These are phyloP conservation scores for Meriones psammophilus DNA, from an alignment of 2,797 vertebrate genomes.

Conservation along the genomic window DNA sequence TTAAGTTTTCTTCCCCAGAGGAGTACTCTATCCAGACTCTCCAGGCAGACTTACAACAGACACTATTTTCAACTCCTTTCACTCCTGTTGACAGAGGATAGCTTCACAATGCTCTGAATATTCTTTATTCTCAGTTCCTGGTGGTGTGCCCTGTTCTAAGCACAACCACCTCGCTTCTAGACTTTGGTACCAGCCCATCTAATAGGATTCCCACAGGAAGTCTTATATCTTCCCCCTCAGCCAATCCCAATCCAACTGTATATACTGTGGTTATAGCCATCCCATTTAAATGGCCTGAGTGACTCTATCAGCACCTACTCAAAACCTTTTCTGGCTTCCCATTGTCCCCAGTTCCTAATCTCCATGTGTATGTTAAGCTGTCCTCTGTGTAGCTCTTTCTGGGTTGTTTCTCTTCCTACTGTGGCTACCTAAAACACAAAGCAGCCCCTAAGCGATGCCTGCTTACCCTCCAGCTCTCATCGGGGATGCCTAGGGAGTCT, in stretches of 20 bases:
- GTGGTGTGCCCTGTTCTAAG: fast-evolving
- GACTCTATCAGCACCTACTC: not conserved
- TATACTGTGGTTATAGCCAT: not conserved
- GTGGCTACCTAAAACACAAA: not conserved
- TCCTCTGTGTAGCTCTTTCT: not conserved
- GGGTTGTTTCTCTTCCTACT: not conserved
- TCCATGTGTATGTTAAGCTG: not conserved
- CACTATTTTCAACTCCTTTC: not conserved
- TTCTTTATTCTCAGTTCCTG: not conserved
- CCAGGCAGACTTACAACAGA: not conserved
- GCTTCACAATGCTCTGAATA: not conserved
- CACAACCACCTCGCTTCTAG: not conserved
- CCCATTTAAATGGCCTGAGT: not conserved
- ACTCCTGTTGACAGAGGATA: not conserved
- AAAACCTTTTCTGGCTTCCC: not conserved
- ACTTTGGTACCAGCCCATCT: not conserved
- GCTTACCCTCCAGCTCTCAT: not conserved
- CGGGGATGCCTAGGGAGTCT: not conserved
- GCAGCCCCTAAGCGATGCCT: not conserved
- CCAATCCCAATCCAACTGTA: not conserved
- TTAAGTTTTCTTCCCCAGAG: not conserved
- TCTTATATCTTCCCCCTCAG: not conserved
- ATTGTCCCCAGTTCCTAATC: not conserved
- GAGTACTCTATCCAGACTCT: not conserved
- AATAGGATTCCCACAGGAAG: not conserved